phyloP scores from a whole-genome alignment of 30 jellyfish, hydroid and myxozoan genomes.

The Aurelia coerulea region DNA sequence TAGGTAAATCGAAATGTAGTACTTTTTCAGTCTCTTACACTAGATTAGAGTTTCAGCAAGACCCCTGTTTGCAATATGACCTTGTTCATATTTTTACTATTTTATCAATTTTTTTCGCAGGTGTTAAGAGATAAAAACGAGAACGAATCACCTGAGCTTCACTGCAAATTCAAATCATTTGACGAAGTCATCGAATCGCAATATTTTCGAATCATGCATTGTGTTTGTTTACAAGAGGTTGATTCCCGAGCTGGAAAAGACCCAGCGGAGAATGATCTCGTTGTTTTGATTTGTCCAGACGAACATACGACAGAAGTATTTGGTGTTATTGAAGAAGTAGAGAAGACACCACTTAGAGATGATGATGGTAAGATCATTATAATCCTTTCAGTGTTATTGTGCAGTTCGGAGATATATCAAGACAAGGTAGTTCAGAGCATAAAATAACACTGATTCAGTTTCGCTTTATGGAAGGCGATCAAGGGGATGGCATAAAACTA shows the following conservation, averaged over 20 bases:
- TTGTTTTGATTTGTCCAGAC: conserved; percentile 52
- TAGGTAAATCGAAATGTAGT: conserved; percentile 13
- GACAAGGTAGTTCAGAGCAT: too few relatives aligned
- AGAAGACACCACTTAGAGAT: conserved; percentile 19
- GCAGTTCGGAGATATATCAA: too few relatives aligned
- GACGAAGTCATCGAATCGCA: conserved; percentile 41
- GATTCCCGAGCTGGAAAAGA: conserved; percentile 5
- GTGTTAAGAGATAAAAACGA: conserved; percentile 65
- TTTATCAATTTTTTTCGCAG: conserved; percentile 2
- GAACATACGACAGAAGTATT: conserved; percentile 58
- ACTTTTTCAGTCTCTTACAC: not conserved
- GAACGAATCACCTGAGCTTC: conserved; percentile 1
- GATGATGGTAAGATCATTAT: conserved; percentile 16
- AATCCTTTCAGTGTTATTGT: too few relatives aligned
- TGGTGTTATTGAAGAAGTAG: conserved; percentile 72
- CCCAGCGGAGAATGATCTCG: conserved; percentile 69
- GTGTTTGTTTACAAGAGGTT: conserved; percentile 31
- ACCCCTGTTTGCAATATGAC: too few relatives aligned
- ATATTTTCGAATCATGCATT: conserved; percentile 35
- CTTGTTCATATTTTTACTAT: not conserved
- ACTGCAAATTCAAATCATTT: conserved; percentile 35
- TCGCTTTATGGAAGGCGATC: too few relatives aligned
- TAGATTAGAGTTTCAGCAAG: not conserved
- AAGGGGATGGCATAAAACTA: too few relatives aligned
- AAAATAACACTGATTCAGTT: too few relatives aligned